Conservation (phyloP, 2,888 invertebrate genomes). For the Sminthurides aquaticus region DNA sequence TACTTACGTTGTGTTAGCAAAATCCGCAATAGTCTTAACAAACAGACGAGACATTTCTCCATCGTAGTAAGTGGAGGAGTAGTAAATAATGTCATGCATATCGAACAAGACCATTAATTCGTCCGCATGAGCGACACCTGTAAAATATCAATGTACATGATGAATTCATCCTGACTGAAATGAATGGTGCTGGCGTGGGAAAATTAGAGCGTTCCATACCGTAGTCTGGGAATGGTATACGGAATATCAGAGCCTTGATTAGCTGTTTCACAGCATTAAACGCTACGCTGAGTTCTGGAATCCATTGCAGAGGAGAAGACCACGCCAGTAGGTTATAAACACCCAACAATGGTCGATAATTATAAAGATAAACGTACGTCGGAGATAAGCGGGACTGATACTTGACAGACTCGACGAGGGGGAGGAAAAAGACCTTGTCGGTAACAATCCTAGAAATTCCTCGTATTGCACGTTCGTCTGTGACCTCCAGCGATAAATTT, state of each 20-base stretch:
- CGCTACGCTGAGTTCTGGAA: background rate
- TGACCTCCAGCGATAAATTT: background rate
- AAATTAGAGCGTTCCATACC: too few relatives aligned
- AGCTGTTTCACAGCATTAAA: background rate
- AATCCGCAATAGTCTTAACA: background rate
- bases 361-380: constrained; percentile 1
- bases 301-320: background rate
- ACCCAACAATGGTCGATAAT: background rate
- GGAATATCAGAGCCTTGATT: background rate
- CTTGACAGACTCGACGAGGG: constrained; percentile 6
- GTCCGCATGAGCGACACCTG: constrained; percentile 5
- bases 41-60: background rate
- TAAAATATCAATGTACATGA: background rate
- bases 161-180: too few relatives aligned
- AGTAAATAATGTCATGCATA: background rate
- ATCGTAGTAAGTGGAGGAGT: background rate
- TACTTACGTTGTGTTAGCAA: constrained; percentile 4
- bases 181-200: too few relatives aligned
- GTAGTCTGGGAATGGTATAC: background rate
- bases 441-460: background rate
- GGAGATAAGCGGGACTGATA: background rate
- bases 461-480: background rate
- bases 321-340: background rate
- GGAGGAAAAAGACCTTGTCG: constrained; percentile 3
- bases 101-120: constrained; percentile 3